These are phyloP conservation scores for Ephydatia muelleri DNA, from an alignment of 37 sponge, comb jelly and placozoan species.

Conservation along the genomic window DNA sequence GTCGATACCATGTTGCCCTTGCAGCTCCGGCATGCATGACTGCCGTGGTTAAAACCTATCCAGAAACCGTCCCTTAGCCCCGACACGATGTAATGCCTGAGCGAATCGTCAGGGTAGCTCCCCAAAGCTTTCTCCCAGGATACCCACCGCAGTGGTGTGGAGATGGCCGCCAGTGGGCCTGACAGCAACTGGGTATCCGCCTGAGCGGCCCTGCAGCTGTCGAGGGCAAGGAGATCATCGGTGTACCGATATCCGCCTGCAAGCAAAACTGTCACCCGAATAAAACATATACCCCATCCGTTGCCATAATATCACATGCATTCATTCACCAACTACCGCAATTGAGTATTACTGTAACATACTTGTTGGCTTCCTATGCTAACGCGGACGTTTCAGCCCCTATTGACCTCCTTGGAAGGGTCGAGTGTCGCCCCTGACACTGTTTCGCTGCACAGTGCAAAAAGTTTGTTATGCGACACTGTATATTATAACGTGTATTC, in stretches of 20 bases:
- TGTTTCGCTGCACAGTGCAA: too few relatives aligned
- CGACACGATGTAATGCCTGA: not conserved
- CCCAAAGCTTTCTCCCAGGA: not conserved
- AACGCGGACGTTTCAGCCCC: not conserved
- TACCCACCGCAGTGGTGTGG: slow-evolving; percentile 5
- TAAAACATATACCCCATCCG: not conserved
- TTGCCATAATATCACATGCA: not conserved
- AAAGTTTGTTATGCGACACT: too few relatives aligned
- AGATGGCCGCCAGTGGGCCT: not conserved
- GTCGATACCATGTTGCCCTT: not conserved
- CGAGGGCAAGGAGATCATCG: not conserved
- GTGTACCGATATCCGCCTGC: slow-evolving; percentile 2
- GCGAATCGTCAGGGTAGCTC: not conserved
- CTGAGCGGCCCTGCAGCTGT: not conserved
- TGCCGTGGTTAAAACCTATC: slow-evolving; percentile 2
- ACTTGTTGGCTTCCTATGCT: not conserved
- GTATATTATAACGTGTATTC: too few relatives aligned
- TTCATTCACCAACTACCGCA: not conserved
- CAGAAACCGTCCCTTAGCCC: slow-evolving; percentile 15
- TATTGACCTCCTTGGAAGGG: not conserved
- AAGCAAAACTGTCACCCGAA: not conserved
- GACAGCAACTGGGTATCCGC: not conserved
- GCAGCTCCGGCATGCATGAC: not conserved
- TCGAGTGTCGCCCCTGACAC: too few relatives aligned
- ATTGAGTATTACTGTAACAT: not conserved